Conservation (phyloP, 2,888 invertebrate genomes). For the Trichogramma dendrolimi region DNA sequence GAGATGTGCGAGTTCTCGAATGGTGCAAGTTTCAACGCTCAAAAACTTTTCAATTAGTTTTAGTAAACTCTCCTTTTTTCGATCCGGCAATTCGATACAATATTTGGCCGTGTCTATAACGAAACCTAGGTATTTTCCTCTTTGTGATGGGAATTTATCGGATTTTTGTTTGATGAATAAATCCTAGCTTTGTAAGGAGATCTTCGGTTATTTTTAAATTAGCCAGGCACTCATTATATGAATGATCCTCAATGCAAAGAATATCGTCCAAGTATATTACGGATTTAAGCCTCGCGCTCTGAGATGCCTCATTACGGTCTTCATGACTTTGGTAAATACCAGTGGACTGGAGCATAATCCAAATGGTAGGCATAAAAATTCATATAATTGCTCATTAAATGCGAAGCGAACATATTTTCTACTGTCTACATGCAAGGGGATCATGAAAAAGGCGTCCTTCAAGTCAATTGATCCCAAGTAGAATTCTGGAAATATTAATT, state of each 20-base stretch:
- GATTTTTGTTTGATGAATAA: too few relatives aligned
- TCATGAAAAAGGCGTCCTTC: constrained; percentile 27
- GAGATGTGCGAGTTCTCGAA: constrained; percentile 8
- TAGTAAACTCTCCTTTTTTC: too few relatives aligned
- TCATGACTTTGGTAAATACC: constrained; percentile 29
- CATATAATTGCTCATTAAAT: constrained; percentile 21
- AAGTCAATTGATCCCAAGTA: constrained; percentile 28
- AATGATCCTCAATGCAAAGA: too few relatives aligned
- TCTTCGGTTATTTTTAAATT: not conserved
- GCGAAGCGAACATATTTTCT: constrained; percentile 28
- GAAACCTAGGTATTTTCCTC: not conserved
- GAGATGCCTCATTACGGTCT: constrained; percentile 24
- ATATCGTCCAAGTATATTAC: too few relatives aligned
- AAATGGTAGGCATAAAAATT: constrained; percentile 30
- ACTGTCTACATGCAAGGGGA: constrained; percentile 19
- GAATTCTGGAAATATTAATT: constrained; percentile 13
- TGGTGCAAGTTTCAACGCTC: not conserved
- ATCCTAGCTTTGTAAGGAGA: not conserved
- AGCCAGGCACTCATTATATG: not conserved
- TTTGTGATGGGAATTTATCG: constrained; percentile 3
- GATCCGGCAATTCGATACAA: not conserved
- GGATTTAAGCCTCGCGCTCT: constrained; percentile 16
- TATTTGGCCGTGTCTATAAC: constrained; percentile 6
- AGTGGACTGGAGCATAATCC: constrained; percentile 27
- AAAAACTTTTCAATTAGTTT: constrained; percentile 7